Evolutionary conservation across 2,797 vertebrate species (phyloP).

Genomic region (Atherinosoma microstoma): DNA sequence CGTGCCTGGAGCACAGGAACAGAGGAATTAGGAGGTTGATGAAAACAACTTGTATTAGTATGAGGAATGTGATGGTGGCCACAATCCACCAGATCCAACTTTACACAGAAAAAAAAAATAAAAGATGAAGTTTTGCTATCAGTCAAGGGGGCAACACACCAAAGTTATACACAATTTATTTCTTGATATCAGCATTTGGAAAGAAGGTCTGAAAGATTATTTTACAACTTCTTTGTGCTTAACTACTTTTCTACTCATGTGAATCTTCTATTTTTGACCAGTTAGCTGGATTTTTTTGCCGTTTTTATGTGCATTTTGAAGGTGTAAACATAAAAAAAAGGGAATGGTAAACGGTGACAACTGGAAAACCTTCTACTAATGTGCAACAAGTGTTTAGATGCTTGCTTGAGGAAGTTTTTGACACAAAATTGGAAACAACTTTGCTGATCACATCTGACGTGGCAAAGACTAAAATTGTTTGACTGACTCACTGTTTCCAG

Average conservation of each 20-base stretch:
- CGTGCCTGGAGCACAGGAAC: slow-evolving; percentile 54
- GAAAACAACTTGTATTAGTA: slow-evolving; percentile 46
- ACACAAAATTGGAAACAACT: neutral
- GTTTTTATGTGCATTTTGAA: neutral
- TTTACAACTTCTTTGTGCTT: neutral
- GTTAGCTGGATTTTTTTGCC: neutral
- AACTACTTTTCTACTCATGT: neutral
- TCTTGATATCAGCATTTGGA: neutral
- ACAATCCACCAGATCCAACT: slow-evolving; percentile 25
- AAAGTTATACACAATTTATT: neutral
- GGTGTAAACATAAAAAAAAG: neutral
- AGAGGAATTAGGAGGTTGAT: slow-evolving; percentile 57
- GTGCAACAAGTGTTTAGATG: too few species aligned
- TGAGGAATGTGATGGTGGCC: slow-evolving; percentile 36
- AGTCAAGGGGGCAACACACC: neutral
- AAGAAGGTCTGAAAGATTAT: too few species aligned
- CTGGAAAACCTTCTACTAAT: neutral
- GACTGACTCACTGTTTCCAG: neutral
- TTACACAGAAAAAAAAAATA: slow-evolving; percentile 24
- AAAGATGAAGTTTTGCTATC: slow-evolving; percentile 2
- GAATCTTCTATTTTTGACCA: too few species aligned
- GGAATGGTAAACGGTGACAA: neutral
- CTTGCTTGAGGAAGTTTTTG: neutral
- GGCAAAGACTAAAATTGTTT: neutral
- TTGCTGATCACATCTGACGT: neutral